Conservation (phyloP, 1,140 invertebrate genomes). For the Drosophila suzukii region DNA sequence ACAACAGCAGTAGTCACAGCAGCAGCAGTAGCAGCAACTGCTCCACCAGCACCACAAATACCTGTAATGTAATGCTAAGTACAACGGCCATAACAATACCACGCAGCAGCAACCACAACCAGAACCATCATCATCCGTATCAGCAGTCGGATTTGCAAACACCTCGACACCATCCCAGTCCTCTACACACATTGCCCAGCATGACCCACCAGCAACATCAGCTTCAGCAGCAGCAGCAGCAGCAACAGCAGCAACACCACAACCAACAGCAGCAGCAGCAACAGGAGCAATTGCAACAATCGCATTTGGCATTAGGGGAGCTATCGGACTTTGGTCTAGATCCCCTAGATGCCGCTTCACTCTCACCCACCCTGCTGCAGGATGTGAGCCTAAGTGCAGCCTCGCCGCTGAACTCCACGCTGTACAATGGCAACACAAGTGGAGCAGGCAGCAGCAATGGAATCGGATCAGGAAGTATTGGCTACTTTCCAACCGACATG, state of each 20-base stretch:
- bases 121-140: constrained; percentile 72
- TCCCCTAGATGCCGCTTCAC: constrained; percentile 72
- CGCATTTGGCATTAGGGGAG: constrained; percentile 59
- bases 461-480: constrained; percentile 5
- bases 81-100: constrained; percentile 82
- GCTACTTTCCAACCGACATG: constrained; percentile 58
- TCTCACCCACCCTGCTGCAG: constrained; percentile 79
- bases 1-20: constrained; percentile 27
- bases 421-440: constrained; percentile 62
- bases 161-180: constrained; percentile 64
- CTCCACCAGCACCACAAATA: constrained; percentile 59
- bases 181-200: constrained; percentile 63
- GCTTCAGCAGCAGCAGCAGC: constrained; percentile 51
- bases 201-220: constrained; percentile 67
- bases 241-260: constrained; percentile 51
- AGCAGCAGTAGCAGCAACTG: constrained; percentile 37
- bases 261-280: constrained; percentile 55
- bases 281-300: constrained; percentile 45
- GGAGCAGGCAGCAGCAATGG: constrained; percentile 25
- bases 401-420: constrained; percentile 50
- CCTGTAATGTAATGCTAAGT: constrained; percentile 78
- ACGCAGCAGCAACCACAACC: constrained; percentile 78
- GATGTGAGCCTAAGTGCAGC: constrained; percentile 75
- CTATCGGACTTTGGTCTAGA: constrained; percentile 78
- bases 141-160: constrained; percentile 59